Percentiles rank a stretch among this genome's conserved stretches.
These are phyloP conservation scores for Miichthys miiuy DNA, from an alignment of 2,797 vertebrate species.

Conservation along the genomic window DNA sequence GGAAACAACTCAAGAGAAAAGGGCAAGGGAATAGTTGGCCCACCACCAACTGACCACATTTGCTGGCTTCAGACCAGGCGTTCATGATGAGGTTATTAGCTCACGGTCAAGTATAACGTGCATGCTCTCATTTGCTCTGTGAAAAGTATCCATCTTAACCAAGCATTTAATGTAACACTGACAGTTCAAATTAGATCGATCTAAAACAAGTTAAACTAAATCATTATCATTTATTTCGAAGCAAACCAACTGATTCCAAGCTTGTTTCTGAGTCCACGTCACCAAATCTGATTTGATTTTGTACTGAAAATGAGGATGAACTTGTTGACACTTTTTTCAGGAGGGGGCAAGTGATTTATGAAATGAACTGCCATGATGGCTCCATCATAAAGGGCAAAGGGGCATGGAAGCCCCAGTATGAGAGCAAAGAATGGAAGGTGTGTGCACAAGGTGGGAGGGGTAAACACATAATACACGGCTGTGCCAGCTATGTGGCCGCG, in stretches of 20 bases:
- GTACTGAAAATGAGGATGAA: background rate
- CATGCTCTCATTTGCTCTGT: constrained; percentile 46
- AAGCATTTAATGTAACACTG: constrained; percentile 20
- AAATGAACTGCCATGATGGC: constrained; percentile 5
- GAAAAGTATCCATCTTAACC: constrained; percentile 42
- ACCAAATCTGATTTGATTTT: background rate
- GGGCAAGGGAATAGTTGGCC: constrained; percentile 73
- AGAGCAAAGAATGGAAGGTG: constrained; percentile 42
- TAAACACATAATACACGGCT: constrained; percentile 20
- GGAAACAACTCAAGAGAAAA: constrained; percentile 73
- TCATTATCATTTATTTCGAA: background rate
- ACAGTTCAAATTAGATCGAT: constrained; percentile 7
- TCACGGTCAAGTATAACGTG: constrained; percentile 58
- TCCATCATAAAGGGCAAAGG: constrained; percentile 43
- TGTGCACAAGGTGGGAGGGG: constrained; percentile 25
- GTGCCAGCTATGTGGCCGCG: constrained; percentile 50
- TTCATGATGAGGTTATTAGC: constrained; percentile 69
- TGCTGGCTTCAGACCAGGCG: constrained; percentile 70
- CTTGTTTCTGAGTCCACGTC: background rate
- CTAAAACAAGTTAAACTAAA: background rate
- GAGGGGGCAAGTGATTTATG: background rate
- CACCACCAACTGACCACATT: constrained; percentile 76
- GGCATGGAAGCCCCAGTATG: constrained; percentile 28
- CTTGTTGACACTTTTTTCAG: constrained; percentile 4
- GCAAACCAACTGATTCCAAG: background rate